Percentiles rank a stretch among this genome's conserved stretches.
Conservation (phyloP, 2,797 vertebrate genomes). For the Pangasius djambal region DNA sequence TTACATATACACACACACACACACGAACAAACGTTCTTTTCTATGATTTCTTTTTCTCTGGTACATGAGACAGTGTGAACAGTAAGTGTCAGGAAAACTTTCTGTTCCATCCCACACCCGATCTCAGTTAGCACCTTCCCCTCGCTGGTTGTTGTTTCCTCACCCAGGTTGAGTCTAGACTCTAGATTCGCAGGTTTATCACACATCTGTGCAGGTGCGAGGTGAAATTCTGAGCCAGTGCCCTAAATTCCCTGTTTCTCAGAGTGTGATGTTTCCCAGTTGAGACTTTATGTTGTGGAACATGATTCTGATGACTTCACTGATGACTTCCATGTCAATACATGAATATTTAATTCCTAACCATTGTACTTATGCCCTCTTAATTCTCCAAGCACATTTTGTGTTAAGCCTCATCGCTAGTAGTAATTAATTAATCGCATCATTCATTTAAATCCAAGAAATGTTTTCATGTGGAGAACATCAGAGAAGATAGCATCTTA, state of each 20-base stretch:
- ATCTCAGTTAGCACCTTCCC: background rate
- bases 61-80: background rate
- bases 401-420: background rate
- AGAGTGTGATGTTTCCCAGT: background rate
- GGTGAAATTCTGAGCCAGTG: background rate
- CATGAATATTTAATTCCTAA: background rate
- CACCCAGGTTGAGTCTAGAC: background rate
- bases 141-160: background rate
- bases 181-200: background rate
- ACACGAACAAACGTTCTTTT: background rate
- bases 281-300: background rate
- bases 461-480: too few species aligned
- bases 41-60: background rate
- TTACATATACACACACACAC: background rate
- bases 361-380: background rate
- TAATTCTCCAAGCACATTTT: background rate
- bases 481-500: too few species aligned
- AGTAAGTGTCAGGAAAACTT: background rate
- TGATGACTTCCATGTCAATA: background rate
- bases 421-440: background rate
- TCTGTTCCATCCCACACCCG: background rate
- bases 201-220: conserved; percentile 20
- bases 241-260: background rate
- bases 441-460: background rate
- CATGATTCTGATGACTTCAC: background rate